Base-by-base conservation (phyloP, 2,113 vertebrate species). In the Xiphophorus hellerii region DNA sequence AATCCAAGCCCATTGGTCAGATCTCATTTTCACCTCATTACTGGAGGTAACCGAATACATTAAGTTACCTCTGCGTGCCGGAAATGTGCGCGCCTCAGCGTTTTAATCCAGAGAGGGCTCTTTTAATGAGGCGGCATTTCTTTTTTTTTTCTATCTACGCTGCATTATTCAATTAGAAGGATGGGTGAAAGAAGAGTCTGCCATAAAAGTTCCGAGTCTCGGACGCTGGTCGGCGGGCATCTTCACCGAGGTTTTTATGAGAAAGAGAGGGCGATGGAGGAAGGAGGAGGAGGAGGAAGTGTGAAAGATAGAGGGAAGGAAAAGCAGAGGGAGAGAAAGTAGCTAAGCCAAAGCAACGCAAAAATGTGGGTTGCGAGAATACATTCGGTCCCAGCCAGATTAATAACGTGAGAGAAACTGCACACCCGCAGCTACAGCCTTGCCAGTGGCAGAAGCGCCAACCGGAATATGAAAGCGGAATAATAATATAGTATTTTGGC, bases 121-220 rank as follows among this genome's bases (percentile, higher is more conserved):
- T 58, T 74, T 92, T 90, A 93, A 93, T 93, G 91, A 85, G 92
- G 87, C 63, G 66, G 33, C 63, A 80, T 83, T 87, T 74, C 87
- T 81, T 89, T 89, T 87, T 87, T 60, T 83, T 88, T 70, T 87
- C 78, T 89, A 89, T 87, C 67, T 60, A 79, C 71, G 77, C 78
- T 87, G 81, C 86, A 78, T 90, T 93, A 92, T 93, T 90, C 89
- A 92, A 90, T 94, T 92, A 92, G 74, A 73, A 58, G 35, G 68
- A 71, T 73, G 77, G 72, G 74, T 54, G 17, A 77, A 87, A 84
- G 69, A 69, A 74, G 79, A 58, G 51, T 25, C 22, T 25, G 44
- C 44, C 17, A 20, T 48, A 48, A 48, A 48, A 20, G 44, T 48
- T 48, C 44, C 44, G 17, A 48, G 17, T 5, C 15, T 48, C 17